These are phyloP conservation scores for Botia kubotai DNA, from an alignment of 2,797 vertebrate species.

Conservation along the genomic window DNA sequence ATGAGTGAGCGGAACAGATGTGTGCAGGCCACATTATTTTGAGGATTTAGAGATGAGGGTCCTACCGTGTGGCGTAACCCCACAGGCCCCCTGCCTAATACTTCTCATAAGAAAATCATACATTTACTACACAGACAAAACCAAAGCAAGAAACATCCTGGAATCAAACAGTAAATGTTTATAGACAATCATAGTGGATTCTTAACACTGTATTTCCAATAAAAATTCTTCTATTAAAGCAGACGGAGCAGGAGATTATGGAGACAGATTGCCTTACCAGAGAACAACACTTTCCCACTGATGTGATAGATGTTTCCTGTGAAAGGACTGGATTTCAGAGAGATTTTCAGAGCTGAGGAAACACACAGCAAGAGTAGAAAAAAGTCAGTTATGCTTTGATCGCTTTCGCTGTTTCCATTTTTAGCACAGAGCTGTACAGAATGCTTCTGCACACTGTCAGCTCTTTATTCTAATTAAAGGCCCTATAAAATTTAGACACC, in stretches of 20 bases:
- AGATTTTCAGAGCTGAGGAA: constrained; percentile 84
- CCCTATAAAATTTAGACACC: not conserved
- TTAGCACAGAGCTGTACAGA: constrained; percentile 32
- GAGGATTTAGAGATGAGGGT: constrained; percentile 55
- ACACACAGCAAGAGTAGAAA: constrained; percentile 12
- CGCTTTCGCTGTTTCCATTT: constrained; percentile 35
- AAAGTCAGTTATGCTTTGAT: constrained; percentile 42
- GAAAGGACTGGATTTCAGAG: constrained; percentile 87
- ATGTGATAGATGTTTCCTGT: constrained; percentile 93
- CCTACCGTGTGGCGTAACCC: constrained; percentile 62
- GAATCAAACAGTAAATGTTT: constrained; percentile 44
- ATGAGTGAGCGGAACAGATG: constrained; percentile 49
- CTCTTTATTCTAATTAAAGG: constrained; percentile 24
- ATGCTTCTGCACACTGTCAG: constrained; percentile 6
- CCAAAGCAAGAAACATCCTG: constrained; percentile 43
- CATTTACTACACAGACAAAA: constrained; percentile 57
- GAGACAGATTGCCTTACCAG: constrained; percentile 74
- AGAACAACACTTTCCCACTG: constrained; percentile 89
- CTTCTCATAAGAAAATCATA: constrained; percentile 57
- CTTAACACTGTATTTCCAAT: not conserved
- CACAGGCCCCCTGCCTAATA: constrained; percentile 57
- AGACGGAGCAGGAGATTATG: constrained; percentile 56
- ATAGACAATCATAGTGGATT: constrained; percentile 12
- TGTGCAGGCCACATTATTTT: constrained; percentile 55
- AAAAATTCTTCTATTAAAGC: not conserved